phyloP scores from a whole-genome alignment of 2,113 vertebrate genomes.

The Pollimyrus isidori region DNA sequence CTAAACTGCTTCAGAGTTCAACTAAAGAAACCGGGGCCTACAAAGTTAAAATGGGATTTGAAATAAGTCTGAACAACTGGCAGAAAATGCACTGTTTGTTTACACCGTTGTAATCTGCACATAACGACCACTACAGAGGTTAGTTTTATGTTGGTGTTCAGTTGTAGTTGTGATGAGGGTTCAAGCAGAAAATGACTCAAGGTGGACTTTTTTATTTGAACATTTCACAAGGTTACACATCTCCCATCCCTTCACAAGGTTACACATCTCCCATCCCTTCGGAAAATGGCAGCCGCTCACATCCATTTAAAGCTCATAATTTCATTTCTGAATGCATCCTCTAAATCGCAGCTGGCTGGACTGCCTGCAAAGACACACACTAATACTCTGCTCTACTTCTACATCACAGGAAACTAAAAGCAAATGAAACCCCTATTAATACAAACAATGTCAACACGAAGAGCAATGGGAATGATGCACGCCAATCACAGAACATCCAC shows the following conservation, averaged over 20 bases:
- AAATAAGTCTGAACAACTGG: neutral
- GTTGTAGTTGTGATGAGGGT: neutral
- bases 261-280: neutral
- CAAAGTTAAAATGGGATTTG: neutral
- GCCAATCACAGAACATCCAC: neutral
- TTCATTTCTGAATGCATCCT: neutral
- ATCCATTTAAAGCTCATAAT: neutral
- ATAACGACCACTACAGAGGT: neutral
- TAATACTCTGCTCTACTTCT: neutral
- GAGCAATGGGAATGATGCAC: neutral
- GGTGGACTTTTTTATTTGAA: neutral
- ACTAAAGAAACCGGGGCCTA: neutral
- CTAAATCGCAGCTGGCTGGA: neutral
- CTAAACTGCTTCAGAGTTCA: neutral
- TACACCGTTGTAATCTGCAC: neutral
- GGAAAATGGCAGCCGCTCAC: neutral
- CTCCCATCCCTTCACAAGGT: neutral
- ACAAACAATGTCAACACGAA: neutral
- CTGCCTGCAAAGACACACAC: neutral
- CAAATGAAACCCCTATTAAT: neutral
- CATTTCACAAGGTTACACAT: neutral
- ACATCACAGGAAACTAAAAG: neutral
- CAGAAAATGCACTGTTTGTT: neutral
- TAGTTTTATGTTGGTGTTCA: neutral
- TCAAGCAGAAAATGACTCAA: neutral